Percentiles rank a stretch among this genome's conserved stretches.
Conservation (phyloP, 1,140 invertebrate genomes). For the Heterodera schachtii region DNA sequence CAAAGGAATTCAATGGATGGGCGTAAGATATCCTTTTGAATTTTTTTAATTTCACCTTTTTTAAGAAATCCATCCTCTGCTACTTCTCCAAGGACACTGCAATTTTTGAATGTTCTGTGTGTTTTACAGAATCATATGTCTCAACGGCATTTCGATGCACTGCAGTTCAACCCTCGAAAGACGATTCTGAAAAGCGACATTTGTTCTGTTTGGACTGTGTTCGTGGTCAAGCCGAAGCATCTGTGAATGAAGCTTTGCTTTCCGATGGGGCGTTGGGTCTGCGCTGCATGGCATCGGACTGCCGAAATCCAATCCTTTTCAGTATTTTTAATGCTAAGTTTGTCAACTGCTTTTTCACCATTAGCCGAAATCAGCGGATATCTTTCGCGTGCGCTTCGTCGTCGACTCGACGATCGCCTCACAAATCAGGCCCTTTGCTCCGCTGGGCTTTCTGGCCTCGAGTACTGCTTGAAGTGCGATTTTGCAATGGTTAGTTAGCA, state of each 20-base stretch:
- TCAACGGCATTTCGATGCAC: no score
- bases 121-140: no score
- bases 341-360: neutral
- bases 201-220: conserved; percentile 33
- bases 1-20: no score
- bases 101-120: no score
- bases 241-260: conserved; percentile 25
- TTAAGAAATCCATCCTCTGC: no score
- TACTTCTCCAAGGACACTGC: no score
- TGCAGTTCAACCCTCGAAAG: neutral
- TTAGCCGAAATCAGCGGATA: conserved; percentile 33
- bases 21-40: no score
- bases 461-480: conserved; percentile 18
- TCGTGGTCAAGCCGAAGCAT: conserved; percentile 29
- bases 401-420: conserved; percentile 34
- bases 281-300: conserved; percentile 37
- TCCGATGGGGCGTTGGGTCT: conserved; percentile 34
- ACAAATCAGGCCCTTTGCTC: conserved; percentile 37
- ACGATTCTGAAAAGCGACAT: conserved; percentile 8
- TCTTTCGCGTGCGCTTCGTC: conserved; percentile 22
- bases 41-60: no score
- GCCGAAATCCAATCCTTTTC: conserved; percentile 42
- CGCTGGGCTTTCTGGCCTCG: conserved; percentile 32
- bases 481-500: neutral
- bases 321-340: conserved; percentile 24